Base-by-base conservation (phyloP, 2,113 vertebrate species). In the Cheirogaleus medius region DNA sequence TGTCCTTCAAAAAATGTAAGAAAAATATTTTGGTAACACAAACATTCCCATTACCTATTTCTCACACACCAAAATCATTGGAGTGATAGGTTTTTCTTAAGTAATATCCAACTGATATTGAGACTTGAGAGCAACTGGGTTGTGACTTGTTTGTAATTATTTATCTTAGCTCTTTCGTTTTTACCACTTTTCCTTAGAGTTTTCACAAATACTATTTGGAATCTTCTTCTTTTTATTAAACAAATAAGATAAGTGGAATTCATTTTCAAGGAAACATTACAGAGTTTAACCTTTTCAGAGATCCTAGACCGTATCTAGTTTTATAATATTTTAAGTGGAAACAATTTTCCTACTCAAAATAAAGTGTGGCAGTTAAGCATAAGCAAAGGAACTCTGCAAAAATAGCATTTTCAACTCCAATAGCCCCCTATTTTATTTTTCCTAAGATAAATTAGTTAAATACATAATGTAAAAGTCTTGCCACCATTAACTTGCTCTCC, bases 221-320 rank as follows among this genome's bases (percentile, higher is more conserved):
- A 23, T n/a, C 76, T 54, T 54, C 20, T 92, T 96, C 39, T 23
- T 89, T 83, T 84, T 66, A 82, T 54, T 74, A 52, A 95, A 64
- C 23, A 94, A 71, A 56, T 80, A 92, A 74, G 39, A 44, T 86
- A 78, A 76, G 4, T 81, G 9, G 52, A n/a, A 80, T 81, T 37
- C 29, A 88, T 73, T 93, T 88, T 91, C 49, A 95, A 92, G 37
- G 54, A 92, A n/a, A 64, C 73, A 76, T 77, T 44, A 85, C 2
- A 60, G 76, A 90, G 15, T 29, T 91, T 17, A 90, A 47, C 32
- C 1, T 90, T 94, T 90, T 47, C 25, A 47, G 11, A 85, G 52
- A 69, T 52, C 17, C 39, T 69, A 66, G 13, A 58, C 6, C 15
- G 37, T 54, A 82, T 64, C 58, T 49, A 69, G 25, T 58, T 90